These are phyloP conservation scores for Phragmatobia fuliginosa DNA, from an alignment of 2,888 invertebrate genomes.

Conservation along the genomic window DNA sequence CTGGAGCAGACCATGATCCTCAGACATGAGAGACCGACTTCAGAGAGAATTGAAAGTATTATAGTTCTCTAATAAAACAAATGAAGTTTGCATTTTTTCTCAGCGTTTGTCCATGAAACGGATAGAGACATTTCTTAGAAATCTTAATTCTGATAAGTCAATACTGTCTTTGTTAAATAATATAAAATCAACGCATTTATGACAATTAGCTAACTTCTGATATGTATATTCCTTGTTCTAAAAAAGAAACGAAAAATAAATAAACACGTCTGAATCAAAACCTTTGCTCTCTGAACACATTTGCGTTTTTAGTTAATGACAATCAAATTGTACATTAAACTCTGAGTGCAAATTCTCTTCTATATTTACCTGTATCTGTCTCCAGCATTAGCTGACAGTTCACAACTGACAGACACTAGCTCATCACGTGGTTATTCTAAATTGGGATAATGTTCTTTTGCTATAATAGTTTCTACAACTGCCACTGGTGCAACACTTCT, in stretches of 20 bases:
- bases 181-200: background rate
- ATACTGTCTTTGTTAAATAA: no score
- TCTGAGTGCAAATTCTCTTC: background rate
- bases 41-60: no score
- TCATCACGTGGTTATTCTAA: background rate
- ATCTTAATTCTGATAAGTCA: no score
- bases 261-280: background rate
- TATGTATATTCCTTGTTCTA: background rate
- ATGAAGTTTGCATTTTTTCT: no score
- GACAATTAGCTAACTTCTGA: no score
- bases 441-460: background rate
- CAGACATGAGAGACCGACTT: no score
- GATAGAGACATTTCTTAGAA: no score
- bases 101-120: no score
- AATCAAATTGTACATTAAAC: background rate
- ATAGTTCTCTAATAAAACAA: no score
- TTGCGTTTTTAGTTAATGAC: slow-evolving; percentile 28
- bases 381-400: background rate
- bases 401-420: background rate
- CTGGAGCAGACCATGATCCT: no score
- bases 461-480: background rate
- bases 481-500: background rate
- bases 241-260: background rate
- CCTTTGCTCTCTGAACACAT: slow-evolving; percentile 2
- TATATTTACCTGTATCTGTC: background rate